Evolutionary conservation across 2,113 vertebrate genomes (phyloP).

Genomic region (Eurypyga helias): DNA sequence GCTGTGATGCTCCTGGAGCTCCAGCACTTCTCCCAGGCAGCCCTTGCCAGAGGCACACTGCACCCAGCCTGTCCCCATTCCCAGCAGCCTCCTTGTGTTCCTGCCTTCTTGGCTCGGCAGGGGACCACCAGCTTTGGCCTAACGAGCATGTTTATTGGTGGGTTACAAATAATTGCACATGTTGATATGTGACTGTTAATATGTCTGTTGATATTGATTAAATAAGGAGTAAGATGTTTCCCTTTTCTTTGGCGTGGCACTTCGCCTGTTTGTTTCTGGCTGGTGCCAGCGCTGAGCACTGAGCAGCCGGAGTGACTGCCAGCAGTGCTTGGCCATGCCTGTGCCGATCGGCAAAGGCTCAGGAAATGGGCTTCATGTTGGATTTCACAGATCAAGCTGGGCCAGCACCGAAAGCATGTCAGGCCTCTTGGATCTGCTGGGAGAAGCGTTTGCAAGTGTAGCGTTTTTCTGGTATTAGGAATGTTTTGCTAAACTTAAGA

Average conservation of each 20-base stretch:
- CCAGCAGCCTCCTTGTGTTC: accelerated
- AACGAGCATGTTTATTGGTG: background rate
- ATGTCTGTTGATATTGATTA: conserved; percentile 70
- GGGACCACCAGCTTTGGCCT: background rate
- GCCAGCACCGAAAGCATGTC: background rate
- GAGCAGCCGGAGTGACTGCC: conserved; percentile 60
- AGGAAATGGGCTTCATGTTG: conserved; percentile 30
- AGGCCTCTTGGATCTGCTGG: conserved; percentile 3
- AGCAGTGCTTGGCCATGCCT: conserved; percentile 72
- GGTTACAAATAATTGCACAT: conserved; percentile 13
- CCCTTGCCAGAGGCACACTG: background rate
- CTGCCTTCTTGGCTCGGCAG: background rate
- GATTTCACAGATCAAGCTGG: background rate
- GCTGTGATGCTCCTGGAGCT: accelerated
- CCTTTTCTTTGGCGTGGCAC: conserved; percentile 50
- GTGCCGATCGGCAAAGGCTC: conserved; percentile 31
- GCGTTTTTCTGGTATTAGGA: background rate
- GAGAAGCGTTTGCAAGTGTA: conserved; percentile 15
- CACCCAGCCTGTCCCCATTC: accelerated
- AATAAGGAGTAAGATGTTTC: conserved; percentile 72
- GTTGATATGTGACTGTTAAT: background rate
- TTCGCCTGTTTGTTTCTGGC: conserved; percentile 74
- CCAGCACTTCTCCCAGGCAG: background rate
- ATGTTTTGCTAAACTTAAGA: conserved; percentile 7
- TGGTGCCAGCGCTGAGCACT: conserved; percentile 6